Base-by-base conservation (phyloP, 2,113 vertebrate genomes). In the Chascanopsetta lugubris region DNA sequence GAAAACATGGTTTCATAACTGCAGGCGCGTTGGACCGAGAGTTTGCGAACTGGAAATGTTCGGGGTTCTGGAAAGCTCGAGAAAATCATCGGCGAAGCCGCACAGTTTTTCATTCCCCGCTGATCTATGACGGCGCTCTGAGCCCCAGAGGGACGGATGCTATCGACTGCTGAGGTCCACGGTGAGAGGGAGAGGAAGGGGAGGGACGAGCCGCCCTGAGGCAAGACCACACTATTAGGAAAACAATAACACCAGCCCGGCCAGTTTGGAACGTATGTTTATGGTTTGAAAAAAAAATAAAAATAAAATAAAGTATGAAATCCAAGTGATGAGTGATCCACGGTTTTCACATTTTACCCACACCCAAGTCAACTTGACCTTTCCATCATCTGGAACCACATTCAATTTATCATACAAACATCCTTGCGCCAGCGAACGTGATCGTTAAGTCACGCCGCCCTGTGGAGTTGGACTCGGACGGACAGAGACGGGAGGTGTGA, bases 101-200 rank as follows among this genome's bases (percentile, higher is more conserved):
- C 78, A 42, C 64, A 47, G 45, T 74, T 77, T 77, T 68, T 75
- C 79, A 58, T 26, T 79, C 54, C n/a, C 74, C 59, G 74, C 47
- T 72, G 25, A 72, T 49, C 32, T 75, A 79, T 74, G 63, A 78
- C 84, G 77, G 79, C 55, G 77, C 67, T 75, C 58, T 78, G 74
- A 48, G 77, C 71, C 65, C 49, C n/a, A n/a, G 65, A 72, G 72
- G 66, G 75, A 53, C 64, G 21, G 72, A 66, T 60, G 59, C 13
- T 49, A 68, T 60, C 68, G 80, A 70, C 67, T 46, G 75, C 7
- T 24, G 25, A 64, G 76, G 82, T 68, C 76, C 79, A 50, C 8
- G 56, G 70, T 74, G 74, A 83, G 80, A 87, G 79, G 85, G 76
- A 4, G 48, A 83, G 43, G 65, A 60, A 73, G 61, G 76, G 68